Evolutionary conservation across 2,888 invertebrate species (phyloP).

Genomic region (Lysandra coridon): DNA sequence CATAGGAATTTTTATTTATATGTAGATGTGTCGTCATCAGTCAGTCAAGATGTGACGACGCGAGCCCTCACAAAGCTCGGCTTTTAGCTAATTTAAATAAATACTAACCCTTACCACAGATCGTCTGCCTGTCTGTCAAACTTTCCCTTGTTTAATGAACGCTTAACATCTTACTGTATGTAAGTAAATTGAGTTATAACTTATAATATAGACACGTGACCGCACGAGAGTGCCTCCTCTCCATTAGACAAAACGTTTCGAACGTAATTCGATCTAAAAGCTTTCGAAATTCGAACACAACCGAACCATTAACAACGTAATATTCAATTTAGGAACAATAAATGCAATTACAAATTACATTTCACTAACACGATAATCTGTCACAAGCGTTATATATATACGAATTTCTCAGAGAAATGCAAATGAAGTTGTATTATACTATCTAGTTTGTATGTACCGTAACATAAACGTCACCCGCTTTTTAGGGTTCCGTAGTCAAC

Average conservation of each 20-base stretch:
- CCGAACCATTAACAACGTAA: slow-evolving; percentile 14
- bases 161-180: not conserved
- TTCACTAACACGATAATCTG: not conserved
- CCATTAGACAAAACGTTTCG: not conserved
- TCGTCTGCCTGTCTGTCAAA: not conserved
- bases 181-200: not conserved
- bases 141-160: not conserved
- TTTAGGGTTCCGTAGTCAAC: no score
- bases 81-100: no score
- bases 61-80: no score
- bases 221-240: not conserved
- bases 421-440: not conserved
- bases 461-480: no score
- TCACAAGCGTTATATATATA: not conserved
- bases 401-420: not conserved
- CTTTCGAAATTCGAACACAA: slow-evolving; percentile 14
- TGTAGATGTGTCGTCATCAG: no score
- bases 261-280: slow-evolving; percentile 19
- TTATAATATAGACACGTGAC: slow-evolving; percentile 1
- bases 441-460: not conserved
- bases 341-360: not conserved
- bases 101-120: no score
- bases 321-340: slow-evolving; percentile 12
- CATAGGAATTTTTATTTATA: no score
- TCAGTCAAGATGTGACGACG: no score